Percentiles rank a stretch among this genome's conserved stretches.
phyloP scores from a whole-genome alignment of 2,888 invertebrate species.

The Masnerella sp. region DNA sequence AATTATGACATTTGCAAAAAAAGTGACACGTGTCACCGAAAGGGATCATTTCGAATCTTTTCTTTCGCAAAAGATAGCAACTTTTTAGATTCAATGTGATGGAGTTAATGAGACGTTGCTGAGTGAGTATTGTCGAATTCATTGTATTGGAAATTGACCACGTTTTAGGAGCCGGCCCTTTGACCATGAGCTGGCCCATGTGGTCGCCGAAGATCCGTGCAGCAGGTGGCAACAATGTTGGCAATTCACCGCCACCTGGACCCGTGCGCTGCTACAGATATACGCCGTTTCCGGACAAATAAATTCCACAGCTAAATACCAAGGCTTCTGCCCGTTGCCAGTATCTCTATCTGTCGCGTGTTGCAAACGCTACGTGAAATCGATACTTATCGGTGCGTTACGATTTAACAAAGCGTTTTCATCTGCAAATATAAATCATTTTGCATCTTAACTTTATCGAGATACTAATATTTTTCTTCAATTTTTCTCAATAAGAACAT shows the following conservation, averaged over 20 bases:
- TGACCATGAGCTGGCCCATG: constrained; percentile 49
- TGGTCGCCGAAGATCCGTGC: constrained; percentile 51
- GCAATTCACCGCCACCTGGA: constrained; percentile 51
- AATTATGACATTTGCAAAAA: too few relatives aligned
- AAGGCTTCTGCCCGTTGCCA: constrained; percentile 4
- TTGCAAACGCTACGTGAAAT: constrained; percentile 13
- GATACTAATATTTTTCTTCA: background rate
- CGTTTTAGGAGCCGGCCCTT: constrained; percentile 29
- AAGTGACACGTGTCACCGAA: too few relatives aligned
- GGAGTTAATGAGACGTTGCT: constrained; percentile 36
- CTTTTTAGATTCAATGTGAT: constrained; percentile 6
- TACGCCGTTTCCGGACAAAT: constrained; percentile 51
- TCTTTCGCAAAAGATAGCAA: background rate
- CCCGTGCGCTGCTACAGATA: constrained; percentile 40
- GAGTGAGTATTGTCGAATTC: constrained; percentile 8
- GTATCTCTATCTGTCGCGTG: constrained; percentile 20
- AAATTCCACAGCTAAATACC: constrained; percentile 51
- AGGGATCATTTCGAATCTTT: too few relatives aligned
- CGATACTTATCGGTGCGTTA: constrained; percentile 27
- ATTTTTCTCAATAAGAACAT: constrained; percentile 1
- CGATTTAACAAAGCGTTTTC: constrained; percentile 26
- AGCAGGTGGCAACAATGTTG: constrained; percentile 58
- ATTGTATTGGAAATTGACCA: constrained; percentile 34
- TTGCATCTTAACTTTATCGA: constrained; percentile 21
- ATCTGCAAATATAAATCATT: constrained; percentile 24